phyloP scores from a whole-genome alignment of 2,797 vertebrate species.

The Melanotaenia maccullochi region DNA sequence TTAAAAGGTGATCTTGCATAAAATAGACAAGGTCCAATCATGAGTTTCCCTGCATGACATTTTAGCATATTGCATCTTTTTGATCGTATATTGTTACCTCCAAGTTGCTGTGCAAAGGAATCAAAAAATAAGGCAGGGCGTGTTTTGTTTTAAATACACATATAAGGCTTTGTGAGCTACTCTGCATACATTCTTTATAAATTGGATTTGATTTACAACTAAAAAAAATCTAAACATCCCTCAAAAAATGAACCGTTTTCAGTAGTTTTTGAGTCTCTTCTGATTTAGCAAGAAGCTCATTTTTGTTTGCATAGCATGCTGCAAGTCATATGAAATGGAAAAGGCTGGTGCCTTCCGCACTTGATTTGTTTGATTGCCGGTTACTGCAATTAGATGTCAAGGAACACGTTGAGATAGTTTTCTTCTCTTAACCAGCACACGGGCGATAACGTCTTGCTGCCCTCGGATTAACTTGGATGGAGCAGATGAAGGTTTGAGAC shows the following conservation, averaged over 20 bases:
- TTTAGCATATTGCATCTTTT: conserved; percentile 64
- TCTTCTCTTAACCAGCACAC: conserved; percentile 51
- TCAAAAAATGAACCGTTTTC: conserved; percentile 78
- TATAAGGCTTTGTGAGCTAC: conserved; percentile 78
- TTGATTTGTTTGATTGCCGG: conserved; percentile 66
- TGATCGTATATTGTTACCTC: conserved; percentile 57
- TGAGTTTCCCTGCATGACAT: conserved; percentile 69
- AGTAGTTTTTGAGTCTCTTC: conserved; percentile 66
- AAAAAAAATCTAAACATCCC: conserved; percentile 54
- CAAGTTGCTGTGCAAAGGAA: conserved; percentile 75
- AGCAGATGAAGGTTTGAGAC: conserved; percentile 30
- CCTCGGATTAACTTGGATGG: conserved; percentile 47
- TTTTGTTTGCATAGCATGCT: conserved; percentile 71
- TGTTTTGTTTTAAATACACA: conserved; percentile 51
- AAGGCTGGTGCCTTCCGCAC: conserved; percentile 48
- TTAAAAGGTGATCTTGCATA: conserved; percentile 80
- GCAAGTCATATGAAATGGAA: conserved; percentile 53
- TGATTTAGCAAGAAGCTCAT: conserved; percentile 59
- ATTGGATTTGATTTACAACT: conserved; percentile 58
- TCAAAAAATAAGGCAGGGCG: conserved; percentile 76
- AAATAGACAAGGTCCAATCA: conserved; percentile 70
- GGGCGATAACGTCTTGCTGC: conserved; percentile 46
- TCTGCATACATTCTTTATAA: conserved; percentile 78
- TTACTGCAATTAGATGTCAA: conserved; percentile 53
- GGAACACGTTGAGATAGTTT: conserved; percentile 44